Conservation (phyloP, 1,140 invertebrate genomes). For the Polypedilum pembai region DNA sequence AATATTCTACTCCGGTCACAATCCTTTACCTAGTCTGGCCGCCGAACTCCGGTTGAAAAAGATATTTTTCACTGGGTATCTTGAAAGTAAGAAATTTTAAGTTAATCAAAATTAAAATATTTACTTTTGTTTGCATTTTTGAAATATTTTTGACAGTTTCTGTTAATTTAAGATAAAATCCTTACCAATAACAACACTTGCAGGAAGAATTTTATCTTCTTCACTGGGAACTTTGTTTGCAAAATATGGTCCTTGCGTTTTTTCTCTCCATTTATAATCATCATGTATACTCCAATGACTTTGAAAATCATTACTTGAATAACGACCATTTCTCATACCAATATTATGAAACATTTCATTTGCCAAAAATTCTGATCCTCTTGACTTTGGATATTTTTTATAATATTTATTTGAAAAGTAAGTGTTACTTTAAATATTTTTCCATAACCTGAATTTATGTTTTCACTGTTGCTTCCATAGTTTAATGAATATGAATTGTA, state of each 20-base stretch:
- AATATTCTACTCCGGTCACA: no score
- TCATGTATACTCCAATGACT: not conserved
- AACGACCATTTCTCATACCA: not conserved
- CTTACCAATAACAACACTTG: not conserved
- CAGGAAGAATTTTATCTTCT: not conserved
- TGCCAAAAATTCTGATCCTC: not conserved
- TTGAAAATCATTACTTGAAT: not conserved
- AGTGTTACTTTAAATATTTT: not conserved
- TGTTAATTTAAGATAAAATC: no score
- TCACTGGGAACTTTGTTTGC: slow-evolving; percentile 12
- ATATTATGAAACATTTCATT: not conserved
- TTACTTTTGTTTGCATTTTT: not conserved
- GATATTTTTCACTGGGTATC: no score
- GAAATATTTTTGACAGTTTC: no score
- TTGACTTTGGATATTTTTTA: not conserved
- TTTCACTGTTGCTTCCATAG: not conserved
- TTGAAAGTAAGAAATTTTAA: no score
- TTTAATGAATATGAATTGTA: not conserved
- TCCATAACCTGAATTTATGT: not conserved
- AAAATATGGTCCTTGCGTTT: not conserved
- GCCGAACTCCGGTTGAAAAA: no score
- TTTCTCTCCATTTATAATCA: not conserved
- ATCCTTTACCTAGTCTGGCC: no score
- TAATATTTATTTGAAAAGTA: slow-evolving; percentile 8
- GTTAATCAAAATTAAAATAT: no score